A percentile compares a stretch with the other conserved stretches of the same genome.
Evolutionary conservation across 2,113 vertebrate species (phyloP).

Genomic region (Cinclus mexicanus): DNA sequence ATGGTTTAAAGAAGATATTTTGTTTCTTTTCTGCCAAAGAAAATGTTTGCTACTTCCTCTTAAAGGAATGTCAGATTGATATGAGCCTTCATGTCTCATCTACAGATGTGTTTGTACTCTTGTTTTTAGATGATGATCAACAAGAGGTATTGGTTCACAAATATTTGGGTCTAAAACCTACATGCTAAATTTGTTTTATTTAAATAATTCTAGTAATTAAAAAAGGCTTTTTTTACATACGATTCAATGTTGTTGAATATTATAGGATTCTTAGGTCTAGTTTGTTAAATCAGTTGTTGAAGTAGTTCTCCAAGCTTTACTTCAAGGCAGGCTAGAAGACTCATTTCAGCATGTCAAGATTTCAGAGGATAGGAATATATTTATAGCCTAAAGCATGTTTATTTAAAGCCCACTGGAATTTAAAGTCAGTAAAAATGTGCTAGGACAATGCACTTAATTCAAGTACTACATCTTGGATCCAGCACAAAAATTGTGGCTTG

Average conservation of each 20-base stretch:
- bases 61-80: not conserved
- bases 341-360: not conserved
- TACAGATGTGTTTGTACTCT: not conserved
- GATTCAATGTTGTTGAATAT: not conserved
- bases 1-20: not conserved
- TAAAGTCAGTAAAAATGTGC: not conserved
- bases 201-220: not conserved
- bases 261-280: not conserved
- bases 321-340: not conserved
- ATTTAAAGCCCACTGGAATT: not conserved
- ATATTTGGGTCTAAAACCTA: not conserved
- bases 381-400: not conserved
- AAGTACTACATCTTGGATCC: not conserved
- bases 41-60: not conserved
- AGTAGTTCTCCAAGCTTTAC: not conserved
- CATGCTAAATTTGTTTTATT: not conserved
- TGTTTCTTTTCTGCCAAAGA: not conserved
- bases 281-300: not conserved
- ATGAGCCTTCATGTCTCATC: not conserved
- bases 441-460: not conserved
- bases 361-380: not conserved
- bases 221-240: not conserved
- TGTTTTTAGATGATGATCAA: not conserved
- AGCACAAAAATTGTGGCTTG: not conserved
- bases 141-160: not conserved